Percentiles rank a stretch among this genome's conserved stretches.
phyloP scores from a whole-genome alignment of 2,797 vertebrate genomes.

The Sardinella longiceps region DNA sequence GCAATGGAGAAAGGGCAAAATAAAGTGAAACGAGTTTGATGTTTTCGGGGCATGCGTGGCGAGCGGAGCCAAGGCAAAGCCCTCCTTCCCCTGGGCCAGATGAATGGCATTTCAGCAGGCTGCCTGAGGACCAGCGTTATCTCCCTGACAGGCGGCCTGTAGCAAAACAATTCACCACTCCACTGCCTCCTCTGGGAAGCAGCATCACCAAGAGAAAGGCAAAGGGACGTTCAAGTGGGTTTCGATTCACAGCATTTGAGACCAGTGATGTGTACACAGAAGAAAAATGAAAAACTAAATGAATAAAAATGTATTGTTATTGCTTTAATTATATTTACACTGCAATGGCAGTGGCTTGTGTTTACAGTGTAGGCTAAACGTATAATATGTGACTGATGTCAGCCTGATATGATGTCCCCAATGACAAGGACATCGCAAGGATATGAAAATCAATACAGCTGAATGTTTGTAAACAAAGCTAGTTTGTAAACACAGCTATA shows the following conservation, averaged over 20 bases:
- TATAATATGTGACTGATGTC: background rate
- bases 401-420: background rate
- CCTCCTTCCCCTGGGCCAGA: slow-evolving; percentile 9
- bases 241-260: background rate
- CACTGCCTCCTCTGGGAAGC: background rate
- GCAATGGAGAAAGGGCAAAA: background rate
- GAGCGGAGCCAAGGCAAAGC: background rate
- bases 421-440: background rate
- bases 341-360: background rate
- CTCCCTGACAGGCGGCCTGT: slow-evolving; percentile 9
- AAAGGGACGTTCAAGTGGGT: background rate
- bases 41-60: background rate
- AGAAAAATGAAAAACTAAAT: background rate
- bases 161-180: slow-evolving; percentile 20
- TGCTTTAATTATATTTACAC: background rate
- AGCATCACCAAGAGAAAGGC: background rate
- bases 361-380: background rate
- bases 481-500: no score
- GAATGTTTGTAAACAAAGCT: background rate
- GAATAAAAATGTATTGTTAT: background rate
- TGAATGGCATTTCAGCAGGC: background rate
- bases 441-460: background rate
- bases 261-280: background rate
- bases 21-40: background rate
- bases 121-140: background rate